These are phyloP conservation scores for Epizoanthus fatuus DNA, from an alignment of 92 coral and sea anemone species.

Conservation along the genomic window DNA sequence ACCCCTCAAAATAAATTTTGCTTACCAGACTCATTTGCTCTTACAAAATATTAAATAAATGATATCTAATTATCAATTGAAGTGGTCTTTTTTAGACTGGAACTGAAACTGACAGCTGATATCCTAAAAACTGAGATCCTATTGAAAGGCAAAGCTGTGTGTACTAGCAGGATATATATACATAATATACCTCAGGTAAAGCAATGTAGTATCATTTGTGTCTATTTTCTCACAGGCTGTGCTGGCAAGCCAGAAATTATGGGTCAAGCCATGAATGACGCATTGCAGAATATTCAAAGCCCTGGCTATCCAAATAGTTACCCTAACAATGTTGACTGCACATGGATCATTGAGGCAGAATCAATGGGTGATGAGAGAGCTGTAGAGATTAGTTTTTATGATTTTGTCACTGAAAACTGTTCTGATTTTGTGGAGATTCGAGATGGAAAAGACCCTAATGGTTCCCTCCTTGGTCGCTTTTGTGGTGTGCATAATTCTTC, in stretches of 20 bases:
- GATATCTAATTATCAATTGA: too few species aligned
- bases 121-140: too few species aligned
- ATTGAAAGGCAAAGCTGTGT: too few species aligned
- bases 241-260: conserved; percentile 33
- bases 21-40: too few species aligned
- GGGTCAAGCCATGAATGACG: conserved; percentile 26
- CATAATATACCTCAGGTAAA: too few species aligned
- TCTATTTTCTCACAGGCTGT: conserved; percentile 42
- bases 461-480: conserved; percentile 20
- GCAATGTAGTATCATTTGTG: neutral
- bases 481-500: neutral
- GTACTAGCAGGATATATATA: too few species aligned
- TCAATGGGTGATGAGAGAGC: conserved; percentile 2
- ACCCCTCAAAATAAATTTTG: too few species aligned
- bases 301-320: conserved; percentile 60
- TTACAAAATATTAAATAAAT: too few species aligned
- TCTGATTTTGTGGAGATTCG: conserved; percentile 39
- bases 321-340: conserved; percentile 56
- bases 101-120: too few species aligned
- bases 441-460: conserved; percentile 23
- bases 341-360: conserved; percentile 54
- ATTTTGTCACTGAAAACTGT: conserved; percentile 37
- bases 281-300: conserved; percentile 47
- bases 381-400: conserved; percentile 15
- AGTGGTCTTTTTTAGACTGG: too few species aligned